Base-by-base conservation (phyloP, 1,140 invertebrate genomes). In the Trissolcus basalis region DNA sequence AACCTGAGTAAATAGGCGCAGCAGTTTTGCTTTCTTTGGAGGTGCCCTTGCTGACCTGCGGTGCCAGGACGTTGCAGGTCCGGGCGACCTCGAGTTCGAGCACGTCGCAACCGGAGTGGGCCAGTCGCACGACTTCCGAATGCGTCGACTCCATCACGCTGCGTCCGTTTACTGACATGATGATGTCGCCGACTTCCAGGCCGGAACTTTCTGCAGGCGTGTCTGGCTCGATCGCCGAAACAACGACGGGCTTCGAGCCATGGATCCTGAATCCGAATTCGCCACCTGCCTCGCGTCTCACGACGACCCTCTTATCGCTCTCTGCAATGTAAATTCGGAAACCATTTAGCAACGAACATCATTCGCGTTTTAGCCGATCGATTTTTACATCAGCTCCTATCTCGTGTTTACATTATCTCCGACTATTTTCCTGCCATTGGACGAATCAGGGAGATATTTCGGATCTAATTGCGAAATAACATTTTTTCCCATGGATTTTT, bases 241-340 rank as follows among this genome's bases (percentile, higher is more conserved):
- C 96, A 0, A 98, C 96, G 0, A 98, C 96, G 0, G 97, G 97
- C 78, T 96, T 95, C 58, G 95, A 97, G 9, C 97, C 97, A 79
- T 98, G 95, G 78, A 99, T 97, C 48, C 97, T 92, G 82, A 99
- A 97, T 9, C 97, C 97, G 86, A 98, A 98, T 82, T 98, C 97
- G 7, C 94, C 95, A 9, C 86, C 87, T 12, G 94, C 94, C 58
- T 94, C 92, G 44, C 94, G 91, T 71, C 91, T 91, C 0, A 97
- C 94, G 41, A 94, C 90, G 11, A 97, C 93, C 27, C 92, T 94
- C 85, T 96, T 96, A 85, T 96, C 95, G 83, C 94, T 94, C 83
- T 96, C 95, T 96, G 90, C 35, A 89, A 90, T 48, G 56, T 78
- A 59, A 83, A 68, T 65, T 44, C 9, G 3, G 61, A 6, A 14